These are phyloP conservation scores for Lineus longissimus DNA, from an alignment of 1,140 invertebrate species.

Conservation along the genomic window DNA sequence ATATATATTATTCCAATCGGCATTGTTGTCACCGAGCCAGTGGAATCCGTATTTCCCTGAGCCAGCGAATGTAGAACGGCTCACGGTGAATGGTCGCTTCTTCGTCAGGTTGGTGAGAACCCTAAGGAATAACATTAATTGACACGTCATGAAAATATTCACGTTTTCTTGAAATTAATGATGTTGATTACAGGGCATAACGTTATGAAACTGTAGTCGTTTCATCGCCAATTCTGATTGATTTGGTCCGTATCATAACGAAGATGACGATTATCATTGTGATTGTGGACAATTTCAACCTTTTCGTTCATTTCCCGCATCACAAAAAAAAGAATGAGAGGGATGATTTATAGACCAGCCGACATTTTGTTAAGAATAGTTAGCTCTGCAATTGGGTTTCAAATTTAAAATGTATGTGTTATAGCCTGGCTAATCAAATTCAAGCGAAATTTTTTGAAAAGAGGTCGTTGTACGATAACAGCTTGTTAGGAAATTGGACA, in stretches of 20 bases:
- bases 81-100: slow-evolving; percentile 73
- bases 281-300: neutral
- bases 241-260: neutral
- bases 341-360: too few relatives aligned
- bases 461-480: neutral
- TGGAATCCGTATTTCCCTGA: slow-evolving; percentile 79
- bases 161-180: neutral
- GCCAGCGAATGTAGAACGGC: slow-evolving; percentile 76
- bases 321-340: too few relatives aligned
- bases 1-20: slow-evolving; percentile 45
- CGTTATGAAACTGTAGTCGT: neutral
- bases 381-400: slow-evolving; percentile 4
- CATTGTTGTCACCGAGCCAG: slow-evolving; percentile 72
- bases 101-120: slow-evolving; percentile 59
- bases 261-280: neutral
- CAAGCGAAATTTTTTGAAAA: too few relatives aligned
- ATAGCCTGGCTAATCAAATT: too few relatives aligned
- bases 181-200: neutral
- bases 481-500: neutral
- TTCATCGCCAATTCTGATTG: neutral
- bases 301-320: neutral
- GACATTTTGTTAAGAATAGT: neutral
- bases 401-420: slow-evolving; percentile 3
- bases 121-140: slow-evolving; percentile 52
- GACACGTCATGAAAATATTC: neutral